Evolutionary conservation across 1,140 invertebrate species (phyloP).

Genomic region (Drosophila rufa): DNA sequence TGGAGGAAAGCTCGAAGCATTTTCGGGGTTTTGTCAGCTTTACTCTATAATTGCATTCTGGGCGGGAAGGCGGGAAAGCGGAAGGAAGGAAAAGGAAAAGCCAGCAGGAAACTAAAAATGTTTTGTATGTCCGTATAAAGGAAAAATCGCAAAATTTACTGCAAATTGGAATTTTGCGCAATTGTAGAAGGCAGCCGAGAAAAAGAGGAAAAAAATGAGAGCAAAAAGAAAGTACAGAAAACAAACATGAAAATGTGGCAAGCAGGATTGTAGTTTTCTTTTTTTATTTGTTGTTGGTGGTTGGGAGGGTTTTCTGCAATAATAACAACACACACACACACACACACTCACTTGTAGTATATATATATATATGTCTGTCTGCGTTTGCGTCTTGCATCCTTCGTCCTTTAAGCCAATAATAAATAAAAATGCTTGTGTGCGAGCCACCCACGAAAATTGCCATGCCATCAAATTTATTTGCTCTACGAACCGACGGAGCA

Average conservation of each 20-base stretch:
- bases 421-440: constrained; percentile 77
- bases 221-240: constrained; percentile 37
- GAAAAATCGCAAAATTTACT: constrained; percentile 85
- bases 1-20: constrained; percentile 18
- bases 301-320: constrained; percentile 52
- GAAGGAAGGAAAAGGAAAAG: constrained; percentile 60
- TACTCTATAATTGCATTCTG: constrained; percentile 37
- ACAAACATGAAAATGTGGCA: constrained; percentile 58
- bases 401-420: constrained; percentile 80
- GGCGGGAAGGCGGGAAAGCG: constrained; percentile 10
- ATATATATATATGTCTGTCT: constrained; percentile 40
- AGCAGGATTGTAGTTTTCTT: constrained; percentile 45
- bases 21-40: constrained; percentile 49
- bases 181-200: constrained; percentile 69
- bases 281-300: background rate
- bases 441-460: constrained; percentile 72
- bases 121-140: constrained; percentile 83
- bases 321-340: constrained; percentile 72
- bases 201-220: constrained; percentile 52
- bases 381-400: constrained; percentile 64
- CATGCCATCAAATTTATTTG: constrained; percentile 71
- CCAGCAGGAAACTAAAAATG: constrained; percentile 83
- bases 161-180: constrained; percentile 85
- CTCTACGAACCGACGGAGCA: constrained; percentile 23
- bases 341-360: constrained; percentile 8